Base-by-base conservation (phyloP, 2,797 vertebrate species). In the Notoglanidium macrostoma region DNA sequence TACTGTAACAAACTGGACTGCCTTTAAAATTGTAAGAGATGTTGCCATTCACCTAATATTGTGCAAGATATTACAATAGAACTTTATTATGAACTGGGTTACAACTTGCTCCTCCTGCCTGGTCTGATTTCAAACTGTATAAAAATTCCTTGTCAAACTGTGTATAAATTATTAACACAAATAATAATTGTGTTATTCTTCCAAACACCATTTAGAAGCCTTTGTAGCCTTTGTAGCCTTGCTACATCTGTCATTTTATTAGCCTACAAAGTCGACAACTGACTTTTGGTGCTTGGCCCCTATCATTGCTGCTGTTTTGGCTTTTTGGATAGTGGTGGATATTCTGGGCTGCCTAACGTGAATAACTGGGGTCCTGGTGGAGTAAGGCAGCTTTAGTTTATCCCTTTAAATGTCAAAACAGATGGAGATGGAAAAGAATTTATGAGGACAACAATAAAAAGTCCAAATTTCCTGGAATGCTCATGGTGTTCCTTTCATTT, bases 361-460 rank as follows among this genome's bases (percentile, higher is more conserved):
- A 88, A 87, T 46, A 76, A 29, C 49, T 55, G n/a, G 40, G 40
- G 40, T 65, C 68, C 65, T 68, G 77, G 67, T 70, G 49, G 40
- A 78, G 23, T 76, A 89, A 84, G 88, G 80, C 40, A 86, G 40
- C 51, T 81, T 73, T 35, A 5, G 81, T 84, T 87, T 88, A 65
- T 76, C 49, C 70, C 32, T 51, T 15, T 83, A n/a, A 88, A 86
- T 51, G 57, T 65, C 54, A 11, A 72, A 86, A 67, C 84, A 89
- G 78, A 68, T 85, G 82, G 79, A 72, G 70, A 81, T 65, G 54
- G 82, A 44, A 70, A 85, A 76, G 19, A 63, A 57, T 87, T 87
- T 59, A 90, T 84, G 23, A 61, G 11, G 51, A 87, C 35, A 77
- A 86, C 46, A 54, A 70, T 65, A 76, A 84, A 87, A 40, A 74